Percentiles rank a stretch among this genome's conserved stretches.
Conservation (phyloP, 1,140 invertebrate genomes). For the Arion vulgaris region DNA sequence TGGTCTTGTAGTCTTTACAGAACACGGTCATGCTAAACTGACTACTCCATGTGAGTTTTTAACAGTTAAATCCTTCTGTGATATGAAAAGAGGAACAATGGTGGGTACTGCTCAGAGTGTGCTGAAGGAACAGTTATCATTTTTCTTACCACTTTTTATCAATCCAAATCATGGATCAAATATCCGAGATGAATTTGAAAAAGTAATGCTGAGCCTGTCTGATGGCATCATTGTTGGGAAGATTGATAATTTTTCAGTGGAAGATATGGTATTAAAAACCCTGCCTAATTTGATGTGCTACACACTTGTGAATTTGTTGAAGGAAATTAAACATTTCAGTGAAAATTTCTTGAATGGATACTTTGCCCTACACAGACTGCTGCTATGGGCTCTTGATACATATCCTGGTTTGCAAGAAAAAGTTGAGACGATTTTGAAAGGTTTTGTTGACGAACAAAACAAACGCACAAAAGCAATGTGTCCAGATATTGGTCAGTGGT, state of each 20-base stretch:
- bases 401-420: slow-evolving; percentile 52
- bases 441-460: slow-evolving; percentile 55
- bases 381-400: slow-evolving; percentile 61
- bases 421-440: slow-evolving; percentile 21
- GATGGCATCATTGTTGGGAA: slow-evolving; percentile 48
- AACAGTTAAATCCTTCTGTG: slow-evolving; percentile 50
- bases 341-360: slow-evolving; percentile 64
- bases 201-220: slow-evolving; percentile 50
- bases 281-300: slow-evolving; percentile 65
- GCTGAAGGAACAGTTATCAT: slow-evolving; percentile 59
- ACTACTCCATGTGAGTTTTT: slow-evolving; percentile 64
- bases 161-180: slow-evolving; percentile 53
- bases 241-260: slow-evolving; percentile 51
- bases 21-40: slow-evolving; percentile 50
- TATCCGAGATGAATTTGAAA: slow-evolving; percentile 54
- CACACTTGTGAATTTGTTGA: slow-evolving; percentile 62
- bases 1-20: slow-evolving; percentile 58
- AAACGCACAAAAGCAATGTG: slow-evolving; percentile 57
- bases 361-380: slow-evolving; percentile 60
- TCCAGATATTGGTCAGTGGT: slow-evolving; percentile 64
- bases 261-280: slow-evolving; percentile 57
- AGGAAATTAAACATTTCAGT: slow-evolving; percentile 63
- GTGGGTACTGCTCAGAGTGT: slow-evolving; percentile 57
- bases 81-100: slow-evolving; percentile 52
- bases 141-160: slow-evolving; percentile 63